Evolutionary conservation across 2,888 invertebrate genomes (phyloP).

Genomic region (Argyra leucocephala): DNA sequence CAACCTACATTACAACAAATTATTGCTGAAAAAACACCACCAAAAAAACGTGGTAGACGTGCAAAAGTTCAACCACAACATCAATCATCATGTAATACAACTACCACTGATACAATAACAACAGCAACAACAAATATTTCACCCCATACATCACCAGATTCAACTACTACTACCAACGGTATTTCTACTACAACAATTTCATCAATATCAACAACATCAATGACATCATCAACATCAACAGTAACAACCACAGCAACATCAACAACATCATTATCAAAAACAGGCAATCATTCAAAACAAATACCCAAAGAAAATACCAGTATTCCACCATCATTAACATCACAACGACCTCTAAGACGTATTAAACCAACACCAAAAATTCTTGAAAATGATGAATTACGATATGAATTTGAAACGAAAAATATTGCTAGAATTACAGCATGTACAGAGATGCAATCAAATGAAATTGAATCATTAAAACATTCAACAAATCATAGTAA

Average conservation of each 20-base stretch:
- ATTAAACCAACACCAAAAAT: slow-evolving; percentile 60
- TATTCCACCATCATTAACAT: slow-evolving; percentile 23
- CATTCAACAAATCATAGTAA: background rate
- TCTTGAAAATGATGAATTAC: slow-evolving; percentile 54
- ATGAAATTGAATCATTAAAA: slow-evolving; percentile 13
- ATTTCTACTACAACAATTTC: background rate
- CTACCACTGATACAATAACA: slow-evolving; percentile 10
- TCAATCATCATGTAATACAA: slow-evolving; percentile 13
- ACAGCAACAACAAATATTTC: slow-evolving; percentile 10
- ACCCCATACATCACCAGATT: slow-evolving; percentile 15
- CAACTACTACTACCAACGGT: background rate
- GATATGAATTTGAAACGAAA: slow-evolving; percentile 50
- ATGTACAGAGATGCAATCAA: slow-evolving; percentile 15
- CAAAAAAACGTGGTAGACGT: slow-evolving; percentile 41
- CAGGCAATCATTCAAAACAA: slow-evolving; percentile 50
- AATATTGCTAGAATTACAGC: slow-evolving; percentile 49
- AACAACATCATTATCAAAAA: slow-evolving; percentile 17
- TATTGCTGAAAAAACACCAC: slow-evolving; percentile 29
- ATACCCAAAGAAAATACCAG: slow-evolving; percentile 52
- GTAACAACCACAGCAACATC: slow-evolving; percentile 14
- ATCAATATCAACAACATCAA: slow-evolving; percentile 21
- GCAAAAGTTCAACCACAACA: slow-evolving; percentile 29
- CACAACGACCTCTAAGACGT: slow-evolving; percentile 47
- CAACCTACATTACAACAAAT: background rate
- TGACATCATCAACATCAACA: slow-evolving; percentile 7